Conservation (phyloP, 23 tunicate genomes). For the Trididemnum clinides region DNA sequence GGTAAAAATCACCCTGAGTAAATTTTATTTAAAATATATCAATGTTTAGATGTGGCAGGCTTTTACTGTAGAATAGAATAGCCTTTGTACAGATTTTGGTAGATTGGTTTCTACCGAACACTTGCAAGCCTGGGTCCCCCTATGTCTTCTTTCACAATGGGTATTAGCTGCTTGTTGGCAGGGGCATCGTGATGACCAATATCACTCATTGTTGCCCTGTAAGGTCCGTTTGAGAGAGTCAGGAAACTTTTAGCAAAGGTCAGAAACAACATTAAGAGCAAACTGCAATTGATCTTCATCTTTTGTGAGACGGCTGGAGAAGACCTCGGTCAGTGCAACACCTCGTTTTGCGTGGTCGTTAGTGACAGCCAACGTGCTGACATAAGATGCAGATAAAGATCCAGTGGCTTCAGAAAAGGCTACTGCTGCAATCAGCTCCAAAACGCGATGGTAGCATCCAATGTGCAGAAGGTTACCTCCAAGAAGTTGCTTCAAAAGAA, state of each 20-base stretch:
- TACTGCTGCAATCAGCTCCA: conserved; percentile 9
- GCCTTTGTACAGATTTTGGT: no score
- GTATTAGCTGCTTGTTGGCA: no score
- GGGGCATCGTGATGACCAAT: no score
- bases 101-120: no score
- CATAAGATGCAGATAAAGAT: conserved; percentile 4
- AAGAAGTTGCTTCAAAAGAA: conserved; percentile 2
- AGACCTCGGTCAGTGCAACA: neutral
- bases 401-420: neutral
- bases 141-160: no score
- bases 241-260: no score
- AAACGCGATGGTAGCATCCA: conserved; percentile 13
- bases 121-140: neutral
- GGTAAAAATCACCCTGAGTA: no score
- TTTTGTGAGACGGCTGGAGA: neutral
- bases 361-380: neutral
- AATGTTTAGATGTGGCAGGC: no score
- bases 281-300: conserved; percentile 9
- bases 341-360: conserved; percentile 10
- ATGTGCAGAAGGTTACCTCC: neutral
- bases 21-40: no score
- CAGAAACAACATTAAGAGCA: no score
- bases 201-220: no score
- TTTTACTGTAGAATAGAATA: no score
- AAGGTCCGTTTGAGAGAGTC: conserved; percentile 10